A percentile compares a stretch with the other conserved stretches of the same genome.
Evolutionary conservation across 1,140 invertebrate genomes (phyloP).

Genomic region (Sinonovacula constricta): DNA sequence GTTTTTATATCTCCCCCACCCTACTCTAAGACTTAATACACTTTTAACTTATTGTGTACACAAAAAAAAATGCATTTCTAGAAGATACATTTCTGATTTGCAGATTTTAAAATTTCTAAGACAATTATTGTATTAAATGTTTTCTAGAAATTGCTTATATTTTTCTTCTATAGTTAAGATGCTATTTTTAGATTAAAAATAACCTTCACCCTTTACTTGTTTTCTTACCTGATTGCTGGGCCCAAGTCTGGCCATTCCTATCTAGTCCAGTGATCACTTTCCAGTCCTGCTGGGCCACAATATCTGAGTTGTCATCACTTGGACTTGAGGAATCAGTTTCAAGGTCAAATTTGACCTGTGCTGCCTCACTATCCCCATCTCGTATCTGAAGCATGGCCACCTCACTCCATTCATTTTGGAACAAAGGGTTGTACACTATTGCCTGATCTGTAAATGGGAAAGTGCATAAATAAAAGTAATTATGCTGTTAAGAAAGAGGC

Average conservation of each 20-base stretch:
- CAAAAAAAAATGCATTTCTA: too few relatives aligned
- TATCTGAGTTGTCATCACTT: neutral
- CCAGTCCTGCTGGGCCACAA: conserved; percentile 63
- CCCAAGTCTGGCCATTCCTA: conserved; percentile 58
- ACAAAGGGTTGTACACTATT: conserved; percentile 63
- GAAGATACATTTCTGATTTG: too few relatives aligned
- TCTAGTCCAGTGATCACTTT: conserved; percentile 60
- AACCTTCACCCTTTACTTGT: neutral
- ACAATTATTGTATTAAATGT: too few relatives aligned
- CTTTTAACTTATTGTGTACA: too few relatives aligned
- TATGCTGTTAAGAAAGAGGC: too few relatives aligned
- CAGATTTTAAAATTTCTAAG: too few relatives aligned
- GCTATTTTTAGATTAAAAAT: too few relatives aligned
- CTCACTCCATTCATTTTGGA: conserved; percentile 76
- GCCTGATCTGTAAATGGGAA: conserved; percentile 19
- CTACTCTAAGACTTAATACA: too few relatives aligned
- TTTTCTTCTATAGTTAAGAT: too few relatives aligned
- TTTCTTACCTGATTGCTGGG: conserved; percentile 67
- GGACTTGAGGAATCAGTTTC: conserved; percentile 14
- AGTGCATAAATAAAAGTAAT: too few relatives aligned
- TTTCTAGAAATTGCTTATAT: too few relatives aligned
- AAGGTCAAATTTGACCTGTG: conserved; percentile 20
- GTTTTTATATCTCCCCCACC: too few relatives aligned
- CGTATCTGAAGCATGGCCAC: conserved; percentile 58
- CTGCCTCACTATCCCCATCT: conserved; percentile 40